These are phyloP conservation scores for Toxotes lorentzi DNA, from an alignment of 2,797 vertebrate species.

Conservation along the genomic window DNA sequence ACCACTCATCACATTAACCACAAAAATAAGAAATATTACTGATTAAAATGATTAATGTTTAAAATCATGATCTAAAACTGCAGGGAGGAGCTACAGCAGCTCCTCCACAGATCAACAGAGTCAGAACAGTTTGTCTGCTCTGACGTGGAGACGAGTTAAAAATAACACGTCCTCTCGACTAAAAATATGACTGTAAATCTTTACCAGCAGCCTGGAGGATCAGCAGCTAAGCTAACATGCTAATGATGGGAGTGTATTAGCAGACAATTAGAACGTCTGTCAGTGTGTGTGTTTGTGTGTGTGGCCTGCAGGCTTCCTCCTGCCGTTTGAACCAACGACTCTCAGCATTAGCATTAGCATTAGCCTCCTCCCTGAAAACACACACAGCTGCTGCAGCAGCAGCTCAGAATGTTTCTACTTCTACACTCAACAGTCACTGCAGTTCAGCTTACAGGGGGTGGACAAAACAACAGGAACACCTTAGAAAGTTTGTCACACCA, in stretches of 20 bases:
- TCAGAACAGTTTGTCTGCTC: background rate
- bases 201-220: conserved; percentile 7
- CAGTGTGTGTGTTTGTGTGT: background rate
- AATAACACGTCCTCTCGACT: conserved; percentile 29
- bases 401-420: too few species aligned
- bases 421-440: background rate
- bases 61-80: too few species aligned
- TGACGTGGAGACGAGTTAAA: conserved; percentile 5
- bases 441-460: background rate
- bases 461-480: conserved; percentile 3
- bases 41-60: too few species aligned
- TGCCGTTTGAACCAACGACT: background rate
- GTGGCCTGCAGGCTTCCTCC: conserved; percentile 5
- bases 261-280: background rate
- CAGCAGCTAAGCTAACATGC: conserved; percentile 19
- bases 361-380: conserved; percentile 22
- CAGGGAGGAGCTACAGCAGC: too few species aligned
- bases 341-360: conserved; percentile 8
- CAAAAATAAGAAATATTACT: too few species aligned
- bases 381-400: background rate
- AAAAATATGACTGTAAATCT: conserved; percentile 31
- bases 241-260: conserved; percentile 5
- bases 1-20: too few species aligned
- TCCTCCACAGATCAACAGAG: too few species aligned
- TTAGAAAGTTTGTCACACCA: background rate